These are phyloP conservation scores for Thyatira batis DNA, from an alignment of 2,888 invertebrate species.

Conservation along the genomic window DNA sequence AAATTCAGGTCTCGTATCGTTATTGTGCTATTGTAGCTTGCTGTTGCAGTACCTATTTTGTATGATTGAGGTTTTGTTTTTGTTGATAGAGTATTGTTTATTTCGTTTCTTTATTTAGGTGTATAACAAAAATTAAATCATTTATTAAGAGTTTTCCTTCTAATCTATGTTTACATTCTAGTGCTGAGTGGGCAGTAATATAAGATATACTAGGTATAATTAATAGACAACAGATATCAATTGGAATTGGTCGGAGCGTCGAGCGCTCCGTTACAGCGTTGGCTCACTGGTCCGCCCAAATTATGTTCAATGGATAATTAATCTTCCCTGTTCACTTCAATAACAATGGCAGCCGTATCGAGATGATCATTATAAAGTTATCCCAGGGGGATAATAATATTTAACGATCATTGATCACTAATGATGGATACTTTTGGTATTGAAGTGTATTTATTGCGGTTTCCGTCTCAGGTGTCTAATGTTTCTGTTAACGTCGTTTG, in stretches of 20 bases:
- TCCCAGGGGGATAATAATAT: conserved; percentile 25
- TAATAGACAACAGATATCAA: conserved; percentile 52
- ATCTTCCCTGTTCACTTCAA: conserved; percentile 71
- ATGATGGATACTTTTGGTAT: neutral
- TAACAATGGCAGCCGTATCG: conserved; percentile 67
- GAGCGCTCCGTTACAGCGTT: conserved; percentile 58
- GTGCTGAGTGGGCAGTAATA: neutral
- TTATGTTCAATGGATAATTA: conserved; percentile 81
- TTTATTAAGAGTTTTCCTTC: neutral
- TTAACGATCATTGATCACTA: conserved; percentile 9
- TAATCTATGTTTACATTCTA: neutral
- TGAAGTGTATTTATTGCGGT: neutral
- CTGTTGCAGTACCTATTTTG: neutral
- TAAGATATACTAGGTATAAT: conserved; percentile 20
- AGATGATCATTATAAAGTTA: conserved; percentile 62
- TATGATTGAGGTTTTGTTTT: neutral
- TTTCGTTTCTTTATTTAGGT: neutral
- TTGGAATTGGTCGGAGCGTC: conserved; percentile 44
- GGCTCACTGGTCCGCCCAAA: conserved; percentile 70
- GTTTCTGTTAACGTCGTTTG: neutral
- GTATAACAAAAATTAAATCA: neutral
- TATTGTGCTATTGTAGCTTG: neutral
- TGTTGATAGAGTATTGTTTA: conserved; percentile 5
- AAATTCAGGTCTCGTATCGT: conserved; percentile 28
- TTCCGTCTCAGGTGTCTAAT: neutral